phyloP scores from a whole-genome alignment of 2,113 vertebrate species.

The Scopus umbretta region DNA sequence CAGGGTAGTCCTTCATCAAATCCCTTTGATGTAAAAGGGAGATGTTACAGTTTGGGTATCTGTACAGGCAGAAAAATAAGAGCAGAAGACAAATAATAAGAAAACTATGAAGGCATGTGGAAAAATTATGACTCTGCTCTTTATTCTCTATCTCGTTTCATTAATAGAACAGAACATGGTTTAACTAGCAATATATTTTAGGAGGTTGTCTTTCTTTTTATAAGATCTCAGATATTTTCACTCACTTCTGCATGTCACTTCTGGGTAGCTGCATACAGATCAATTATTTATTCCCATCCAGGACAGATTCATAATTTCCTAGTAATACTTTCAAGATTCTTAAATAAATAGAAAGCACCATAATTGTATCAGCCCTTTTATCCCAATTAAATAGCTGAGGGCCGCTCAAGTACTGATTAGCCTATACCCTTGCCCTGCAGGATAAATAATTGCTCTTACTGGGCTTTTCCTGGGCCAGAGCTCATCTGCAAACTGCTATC shows the following conservation, averaged over 20 bases:
- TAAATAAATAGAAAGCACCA: neutral
- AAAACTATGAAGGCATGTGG: neutral
- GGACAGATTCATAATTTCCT: neutral
- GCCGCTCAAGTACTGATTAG: neutral
- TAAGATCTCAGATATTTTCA: neutral
- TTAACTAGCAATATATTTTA: neutral
- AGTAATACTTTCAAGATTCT: neutral
- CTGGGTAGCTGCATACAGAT: neutral
- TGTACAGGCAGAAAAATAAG: neutral
- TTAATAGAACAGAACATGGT: neutral
- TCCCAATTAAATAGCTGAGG: neutral
- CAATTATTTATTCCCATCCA: neutral
- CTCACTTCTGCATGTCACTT: neutral
- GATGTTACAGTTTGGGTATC: neutral
- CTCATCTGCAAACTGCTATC: slow-evolving; percentile 25
- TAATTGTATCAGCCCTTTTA: slow-evolving; percentile 1
- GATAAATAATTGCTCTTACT: neutral
- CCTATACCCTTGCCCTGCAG: neutral
- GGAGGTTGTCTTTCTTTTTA: neutral
- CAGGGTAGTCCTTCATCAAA: slow-evolving; percentile 1
- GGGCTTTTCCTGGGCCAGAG: neutral
- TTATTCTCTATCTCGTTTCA: neutral
- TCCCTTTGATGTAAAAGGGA: slow-evolving; percentile 29
- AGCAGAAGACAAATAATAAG: neutral
- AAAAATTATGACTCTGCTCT: neutral